phyloP scores from a whole-genome alignment of 2,888 invertebrate genomes.

The Loripinus fragilis region DNA sequence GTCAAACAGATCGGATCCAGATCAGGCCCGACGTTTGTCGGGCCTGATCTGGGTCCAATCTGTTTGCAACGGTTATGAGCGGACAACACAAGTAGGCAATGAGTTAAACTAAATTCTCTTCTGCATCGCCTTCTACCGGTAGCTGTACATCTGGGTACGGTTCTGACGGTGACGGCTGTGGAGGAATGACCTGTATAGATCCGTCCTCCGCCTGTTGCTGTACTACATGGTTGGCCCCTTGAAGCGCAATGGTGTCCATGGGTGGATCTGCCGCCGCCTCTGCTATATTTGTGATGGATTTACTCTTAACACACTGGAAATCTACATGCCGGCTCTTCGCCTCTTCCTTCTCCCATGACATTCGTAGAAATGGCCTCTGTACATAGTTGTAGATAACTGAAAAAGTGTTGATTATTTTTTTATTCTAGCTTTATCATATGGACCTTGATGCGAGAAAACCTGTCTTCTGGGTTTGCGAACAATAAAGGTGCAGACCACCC shows the following conservation, averaged over 20 bases:
- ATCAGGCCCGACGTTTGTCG: too few relatives aligned
- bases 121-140: slow-evolving; percentile 75
- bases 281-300: slow-evolving; percentile 97
- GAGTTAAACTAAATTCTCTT: slow-evolving; percentile 54
- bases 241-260: slow-evolving; percentile 77
- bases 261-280: slow-evolving; percentile 95
- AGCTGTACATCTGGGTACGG: slow-evolving; percentile 79
- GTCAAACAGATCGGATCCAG: too few relatives aligned
- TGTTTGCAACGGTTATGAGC: too few relatives aligned
- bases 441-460: too few relatives aligned
- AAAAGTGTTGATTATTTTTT: too few relatives aligned
- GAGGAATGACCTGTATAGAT: slow-evolving; percentile 83
- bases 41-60: too few relatives aligned
- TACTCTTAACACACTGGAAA: slow-evolving; percentile 99
- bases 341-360: slow-evolving; percentile 99
- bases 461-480: too few relatives aligned
- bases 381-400: slow-evolving; percentile 99
- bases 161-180: slow-evolving; percentile 82
- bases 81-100: too few relatives aligned
- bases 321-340: slow-evolving; percentile 99
- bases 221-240: slow-evolving; percentile 37
- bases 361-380: slow-evolving; percentile 98
- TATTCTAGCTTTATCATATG: too few relatives aligned
- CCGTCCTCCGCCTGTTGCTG: slow-evolving; percentile 78
- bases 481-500: too few relatives aligned